Evolutionary conservation across 1,140 invertebrate species (phyloP).

Genomic region (Hyles euphorbiae): DNA sequence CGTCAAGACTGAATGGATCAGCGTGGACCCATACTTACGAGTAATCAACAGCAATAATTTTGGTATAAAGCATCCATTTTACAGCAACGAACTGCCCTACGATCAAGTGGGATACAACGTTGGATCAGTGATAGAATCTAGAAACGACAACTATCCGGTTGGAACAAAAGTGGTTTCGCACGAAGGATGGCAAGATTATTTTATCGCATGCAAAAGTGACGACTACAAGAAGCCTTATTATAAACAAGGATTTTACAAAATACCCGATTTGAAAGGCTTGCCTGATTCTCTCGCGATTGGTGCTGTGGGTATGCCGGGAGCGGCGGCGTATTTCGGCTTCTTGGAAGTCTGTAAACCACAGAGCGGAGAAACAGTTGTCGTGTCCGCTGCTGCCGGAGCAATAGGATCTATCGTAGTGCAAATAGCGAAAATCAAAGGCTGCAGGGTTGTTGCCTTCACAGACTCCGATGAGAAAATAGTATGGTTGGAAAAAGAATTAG

Average conservation of each 20-base stretch:
- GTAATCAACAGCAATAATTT: slow-evolving; percentile 8
- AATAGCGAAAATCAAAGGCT: slow-evolving; percentile 80
- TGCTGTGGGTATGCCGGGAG: slow-evolving; percentile 43
- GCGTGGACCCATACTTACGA: slow-evolving; percentile 56
- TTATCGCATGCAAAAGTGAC: slow-evolving; percentile 36
- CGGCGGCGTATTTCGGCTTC: slow-evolving; percentile 84
- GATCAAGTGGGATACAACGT: slow-evolving; percentile 54
- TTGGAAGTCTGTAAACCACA: slow-evolving; percentile 79
- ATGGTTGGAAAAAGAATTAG: slow-evolving; percentile 38
- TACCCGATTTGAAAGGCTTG: slow-evolving; percentile 30
- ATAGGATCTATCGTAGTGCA: slow-evolving; percentile 83
- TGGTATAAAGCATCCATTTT: too few species aligned
- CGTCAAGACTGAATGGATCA: slow-evolving; percentile 56
- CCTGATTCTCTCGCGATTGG: slow-evolving; percentile 34
- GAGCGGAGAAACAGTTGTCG: slow-evolving; percentile 79
- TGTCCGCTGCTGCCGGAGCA: slow-evolving; percentile 79
- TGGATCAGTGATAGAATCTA: slow-evolving; percentile 35
- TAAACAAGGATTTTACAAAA: slow-evolving; percentile 17
- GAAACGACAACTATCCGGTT: slow-evolving; percentile 66
- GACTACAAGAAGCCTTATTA: background rate
- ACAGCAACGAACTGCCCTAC: slow-evolving; percentile 17
- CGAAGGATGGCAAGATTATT: slow-evolving; percentile 76
- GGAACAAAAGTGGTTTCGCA: slow-evolving; percentile 71
- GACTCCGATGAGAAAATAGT: slow-evolving; percentile 6
- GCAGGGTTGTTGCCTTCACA: slow-evolving; percentile 4